Evolutionary conservation across 1,140 invertebrate genomes (phyloP).

Genomic region (Camponotus pennsylvanicus): DNA sequence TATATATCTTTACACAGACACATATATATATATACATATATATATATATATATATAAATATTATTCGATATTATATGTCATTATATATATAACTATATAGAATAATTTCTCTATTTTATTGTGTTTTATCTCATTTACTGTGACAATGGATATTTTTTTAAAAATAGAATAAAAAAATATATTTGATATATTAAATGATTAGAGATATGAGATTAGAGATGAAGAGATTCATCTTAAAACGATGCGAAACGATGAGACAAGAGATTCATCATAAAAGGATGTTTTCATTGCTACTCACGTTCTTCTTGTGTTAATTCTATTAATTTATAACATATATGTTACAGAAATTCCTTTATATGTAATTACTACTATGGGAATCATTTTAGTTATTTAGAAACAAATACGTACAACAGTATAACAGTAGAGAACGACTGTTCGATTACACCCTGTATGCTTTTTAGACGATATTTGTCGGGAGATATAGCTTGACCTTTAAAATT

Average conservation of each 20-base stretch:
- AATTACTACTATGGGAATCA: background rate
- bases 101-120: background rate
- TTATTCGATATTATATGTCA: background rate
- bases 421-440: background rate
- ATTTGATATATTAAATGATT: constrained; percentile 13
- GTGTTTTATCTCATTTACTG: constrained; percentile 19
- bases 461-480: background rate
- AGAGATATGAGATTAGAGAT: background rate
- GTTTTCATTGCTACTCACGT: background rate
- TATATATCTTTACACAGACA: background rate
- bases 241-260: background rate
- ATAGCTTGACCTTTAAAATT: constrained; percentile 25
- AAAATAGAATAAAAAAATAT: background rate
- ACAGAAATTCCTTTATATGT: background rate
- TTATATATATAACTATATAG: background rate
- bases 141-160: background rate
- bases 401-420: background rate
- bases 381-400: background rate
- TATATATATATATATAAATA: background rate
- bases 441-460: constrained; percentile 25
- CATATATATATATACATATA: background rate
- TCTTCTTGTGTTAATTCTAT: background rate
- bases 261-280: background rate
- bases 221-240: background rate
- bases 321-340: background rate